A percentile compares a stretch with the other conserved stretches of the same genome.
These are phyloP conservation scores for Patiria pectinifera DNA, from an alignment of 53 echinoderm and acorn worm genomes.

Conservation along the genomic window DNA sequence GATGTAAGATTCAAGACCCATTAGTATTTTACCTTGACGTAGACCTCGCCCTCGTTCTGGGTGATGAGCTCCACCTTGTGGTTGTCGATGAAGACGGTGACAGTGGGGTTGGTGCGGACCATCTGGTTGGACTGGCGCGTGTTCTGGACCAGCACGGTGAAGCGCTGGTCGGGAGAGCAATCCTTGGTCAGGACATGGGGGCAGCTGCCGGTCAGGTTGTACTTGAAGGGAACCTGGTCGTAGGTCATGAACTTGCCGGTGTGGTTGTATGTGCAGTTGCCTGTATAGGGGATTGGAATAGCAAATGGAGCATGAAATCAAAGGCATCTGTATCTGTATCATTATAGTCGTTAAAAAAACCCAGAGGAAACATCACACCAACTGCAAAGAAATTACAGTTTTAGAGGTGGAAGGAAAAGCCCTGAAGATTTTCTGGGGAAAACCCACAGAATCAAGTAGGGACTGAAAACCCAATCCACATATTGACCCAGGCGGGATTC, in stretches of 20 bases:
- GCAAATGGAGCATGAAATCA: background rate
- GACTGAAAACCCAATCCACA: too few relatives aligned
- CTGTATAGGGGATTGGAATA: slow-evolving; percentile 18
- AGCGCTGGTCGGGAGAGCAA: slow-evolving; percentile 75
- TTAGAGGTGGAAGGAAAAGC: too few relatives aligned
- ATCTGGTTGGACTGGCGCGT: slow-evolving; percentile 26
- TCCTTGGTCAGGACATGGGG: slow-evolving; percentile 72
- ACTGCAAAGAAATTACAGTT: too few relatives aligned
- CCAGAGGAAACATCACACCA: too few relatives aligned
- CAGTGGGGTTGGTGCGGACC: slow-evolving; percentile 37
- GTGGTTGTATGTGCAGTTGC: slow-evolving; percentile 64
- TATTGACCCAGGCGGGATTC: too few relatives aligned
- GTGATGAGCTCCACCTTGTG: slow-evolving; percentile 65
- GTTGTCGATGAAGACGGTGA: slow-evolving; percentile 60
- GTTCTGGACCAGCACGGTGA: slow-evolving; percentile 79
- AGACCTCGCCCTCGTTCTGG: slow-evolving; percentile 3
- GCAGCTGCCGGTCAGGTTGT: slow-evolving; percentile 73
- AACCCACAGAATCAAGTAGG: too few relatives aligned
- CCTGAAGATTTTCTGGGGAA: too few relatives aligned
- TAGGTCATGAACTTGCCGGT: slow-evolving; percentile 64
- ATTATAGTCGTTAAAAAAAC: too few relatives aligned
- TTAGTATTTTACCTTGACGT: slow-evolving; percentile 15
- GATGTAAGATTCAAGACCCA: too few relatives aligned
- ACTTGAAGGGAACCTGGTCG: slow-evolving; percentile 64
- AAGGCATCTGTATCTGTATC: too few relatives aligned